Percentiles rank a stretch among this genome's conserved stretches.
Conservation (phyloP, 2,888 invertebrate species). For the Nephrotoma appendiculata region DNA sequence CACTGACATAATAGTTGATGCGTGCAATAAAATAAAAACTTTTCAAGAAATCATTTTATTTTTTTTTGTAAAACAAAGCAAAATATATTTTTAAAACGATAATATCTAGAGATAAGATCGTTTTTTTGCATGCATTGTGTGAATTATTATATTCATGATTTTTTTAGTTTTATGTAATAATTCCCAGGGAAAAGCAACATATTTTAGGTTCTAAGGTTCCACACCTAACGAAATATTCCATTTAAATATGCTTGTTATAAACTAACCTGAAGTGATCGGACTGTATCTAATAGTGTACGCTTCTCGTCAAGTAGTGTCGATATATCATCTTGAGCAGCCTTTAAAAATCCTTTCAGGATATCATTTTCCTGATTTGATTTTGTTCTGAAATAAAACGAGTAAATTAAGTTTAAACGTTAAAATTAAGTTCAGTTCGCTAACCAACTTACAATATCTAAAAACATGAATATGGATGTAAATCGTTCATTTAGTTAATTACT, state of each 20-base stretch:
- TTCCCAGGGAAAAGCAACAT: not conserved
- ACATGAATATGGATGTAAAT: too few species aligned
- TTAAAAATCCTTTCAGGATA: constrained; percentile 41
- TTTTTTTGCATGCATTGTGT: too few species aligned
- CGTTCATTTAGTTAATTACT: not conserved
- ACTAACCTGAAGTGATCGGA: constrained; percentile 48
- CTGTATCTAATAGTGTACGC: constrained; percentile 51
- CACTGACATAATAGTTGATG: too few species aligned
- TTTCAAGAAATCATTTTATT: too few species aligned
- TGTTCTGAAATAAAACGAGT: constrained; percentile 22
- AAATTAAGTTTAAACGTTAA: not conserved
- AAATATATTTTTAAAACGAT: too few species aligned
- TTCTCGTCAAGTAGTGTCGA: constrained; percentile 57
- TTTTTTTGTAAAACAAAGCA: too few species aligned
- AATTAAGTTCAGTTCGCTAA: too few species aligned
- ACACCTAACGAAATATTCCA: not conserved
- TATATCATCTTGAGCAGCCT: constrained; percentile 62
- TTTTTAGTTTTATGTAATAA: not conserved
- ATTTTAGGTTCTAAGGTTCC: not conserved
- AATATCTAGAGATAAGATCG: too few species aligned
- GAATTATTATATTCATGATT: not conserved
- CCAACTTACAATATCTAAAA: too few species aligned
- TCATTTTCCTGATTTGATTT: constrained; percentile 42
- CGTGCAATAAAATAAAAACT: too few species aligned
- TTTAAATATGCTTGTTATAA: not conserved